Percentiles rank a stretch among this genome's conserved stretches.
phyloP scores from a whole-genome alignment of 2,888 invertebrate genomes.

The Sicus ferrugineus region DNA sequence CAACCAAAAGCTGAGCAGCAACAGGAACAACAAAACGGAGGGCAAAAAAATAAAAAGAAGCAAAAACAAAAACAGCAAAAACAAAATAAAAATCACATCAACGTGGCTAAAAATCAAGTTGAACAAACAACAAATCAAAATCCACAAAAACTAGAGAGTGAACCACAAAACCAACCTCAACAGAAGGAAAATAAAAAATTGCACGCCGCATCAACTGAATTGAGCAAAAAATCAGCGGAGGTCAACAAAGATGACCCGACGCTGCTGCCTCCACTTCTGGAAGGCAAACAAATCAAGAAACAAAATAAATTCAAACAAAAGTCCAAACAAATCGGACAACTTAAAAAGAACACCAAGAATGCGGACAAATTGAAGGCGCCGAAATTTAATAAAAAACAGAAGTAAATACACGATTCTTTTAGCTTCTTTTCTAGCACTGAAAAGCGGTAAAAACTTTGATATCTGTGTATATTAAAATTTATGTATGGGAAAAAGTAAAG shows the following conservation, averaged over 20 bases:
- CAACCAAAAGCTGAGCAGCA: too few relatives aligned
- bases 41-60: neutral
- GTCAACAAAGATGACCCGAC: neutral
- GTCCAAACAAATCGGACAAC: slow-evolving; percentile 54
- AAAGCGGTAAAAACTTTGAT: too few relatives aligned
- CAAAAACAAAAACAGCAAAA: neutral
- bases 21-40: too few relatives aligned
- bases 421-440: too few relatives aligned
- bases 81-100: neutral
- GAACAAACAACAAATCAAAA: neutral
- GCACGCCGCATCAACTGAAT: neutral
- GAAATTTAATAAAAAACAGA: slow-evolving; percentile 29
- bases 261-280: slow-evolving; percentile 42
- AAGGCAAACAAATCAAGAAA: slow-evolving; percentile 56
- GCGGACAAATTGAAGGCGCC: slow-evolving; percentile 35
- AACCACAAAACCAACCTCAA: neutral
- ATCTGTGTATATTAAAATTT: too few relatives aligned
- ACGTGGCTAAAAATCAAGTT: neutral
- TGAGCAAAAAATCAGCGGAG: neutral
- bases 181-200: neutral
- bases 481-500: too few relatives aligned
- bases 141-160: neutral
- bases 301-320: slow-evolving; percentile 53
- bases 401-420: slow-evolving; percentile 1
- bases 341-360: slow-evolving; percentile 49